Evolutionary conservation across 2,113 vertebrate species (phyloP), one percentile per base, ranked within the genome.

Genomic region (Pseudopodoces humilis): DNA sequence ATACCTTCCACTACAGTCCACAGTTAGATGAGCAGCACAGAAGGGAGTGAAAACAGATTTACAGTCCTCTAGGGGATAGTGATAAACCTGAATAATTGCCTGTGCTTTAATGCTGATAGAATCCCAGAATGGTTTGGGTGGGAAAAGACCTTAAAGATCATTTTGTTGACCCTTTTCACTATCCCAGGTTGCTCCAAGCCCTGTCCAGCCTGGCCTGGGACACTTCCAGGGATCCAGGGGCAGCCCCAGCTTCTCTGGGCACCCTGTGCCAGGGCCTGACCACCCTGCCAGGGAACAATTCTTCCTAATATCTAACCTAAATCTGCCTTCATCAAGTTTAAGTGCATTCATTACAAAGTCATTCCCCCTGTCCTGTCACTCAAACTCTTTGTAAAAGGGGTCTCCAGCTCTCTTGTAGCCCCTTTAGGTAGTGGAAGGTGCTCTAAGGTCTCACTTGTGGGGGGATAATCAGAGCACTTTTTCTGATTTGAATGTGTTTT

Each of bases 181-280:
- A 0, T 14, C 21, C 35, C 22, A 64, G 30, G 11, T 0, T 63
- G 35, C 43, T 49, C 43, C 21, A 25, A 31, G n/a, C 13, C 30
- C 9, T 4, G 0, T 33, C 17, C 50, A 65, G 0, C 31, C 13
- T 62, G 56, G 41, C 47, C 11, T 58, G 12, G 22, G 50, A 0
- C 43, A 19, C 8, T 58, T 0, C 5, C 43, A 50, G 76, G 50
- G n/a, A 37, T 64, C 28, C 69, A 55, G 43, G 21, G 58, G 35
- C 65, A 88, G 20, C 11, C 25, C 5, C 67, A 71, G 43, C 35
- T 71, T 2, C 35, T 64, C 43, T 56, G 75, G 25, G 10, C 11
- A 63, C 3, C 58, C 37, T 71, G 41, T 41, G 41, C 49, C 47
- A 55, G n/a, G 41, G 24, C 24, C 20, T 80, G 1, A 3, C 21